Conservation (phyloP, 2,888 invertebrate species). For the Philereme transversata region DNA sequence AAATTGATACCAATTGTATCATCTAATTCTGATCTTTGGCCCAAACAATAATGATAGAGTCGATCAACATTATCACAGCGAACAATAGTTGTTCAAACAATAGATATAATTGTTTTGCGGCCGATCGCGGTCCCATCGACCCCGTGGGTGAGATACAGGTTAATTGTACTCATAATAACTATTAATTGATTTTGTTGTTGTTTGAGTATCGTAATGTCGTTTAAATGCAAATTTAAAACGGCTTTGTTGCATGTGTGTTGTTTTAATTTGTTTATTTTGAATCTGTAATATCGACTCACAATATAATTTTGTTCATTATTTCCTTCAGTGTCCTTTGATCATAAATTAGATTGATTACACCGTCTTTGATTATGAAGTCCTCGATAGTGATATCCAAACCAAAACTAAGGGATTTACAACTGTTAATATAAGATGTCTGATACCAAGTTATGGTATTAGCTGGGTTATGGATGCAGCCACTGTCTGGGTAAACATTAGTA, state of each 20-base stretch:
- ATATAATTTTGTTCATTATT: not conserved
- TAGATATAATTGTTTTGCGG: slow-evolving; percentile 55
- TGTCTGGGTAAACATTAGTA: too few species aligned
- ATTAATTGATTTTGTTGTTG: slow-evolving; percentile 72
- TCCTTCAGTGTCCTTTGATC: not conserved
- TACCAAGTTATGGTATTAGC: too few species aligned
- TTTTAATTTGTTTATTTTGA: slow-evolving; percentile 7
- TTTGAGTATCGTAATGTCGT: slow-evolving; percentile 25
- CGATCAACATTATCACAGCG: slow-evolving; percentile 50
- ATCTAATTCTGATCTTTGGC: slow-evolving; percentile 32
- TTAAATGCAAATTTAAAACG: slow-evolving; percentile 40
- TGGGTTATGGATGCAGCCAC: too few species aligned
- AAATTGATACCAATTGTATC: slow-evolving; percentile 35
- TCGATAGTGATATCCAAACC: too few species aligned
- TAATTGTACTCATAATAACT: slow-evolving; percentile 56
- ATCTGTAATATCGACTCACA: too few species aligned
- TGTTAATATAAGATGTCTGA: too few species aligned
- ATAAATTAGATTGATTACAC: too few species aligned
- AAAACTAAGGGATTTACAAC: too few species aligned
- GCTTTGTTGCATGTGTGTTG: slow-evolving; percentile 24
- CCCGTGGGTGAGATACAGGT: slow-evolving; percentile 40
- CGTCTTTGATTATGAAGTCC: too few species aligned
- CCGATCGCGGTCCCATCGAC: slow-evolving; percentile 33
- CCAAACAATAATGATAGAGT: slow-evolving; percentile 37
- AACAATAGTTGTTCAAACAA: slow-evolving; percentile 58